These are phyloP conservation scores for Stylophora pistillata DNA, from an alignment of 64 coral and sea anemone species.

Conservation along the genomic window DNA sequence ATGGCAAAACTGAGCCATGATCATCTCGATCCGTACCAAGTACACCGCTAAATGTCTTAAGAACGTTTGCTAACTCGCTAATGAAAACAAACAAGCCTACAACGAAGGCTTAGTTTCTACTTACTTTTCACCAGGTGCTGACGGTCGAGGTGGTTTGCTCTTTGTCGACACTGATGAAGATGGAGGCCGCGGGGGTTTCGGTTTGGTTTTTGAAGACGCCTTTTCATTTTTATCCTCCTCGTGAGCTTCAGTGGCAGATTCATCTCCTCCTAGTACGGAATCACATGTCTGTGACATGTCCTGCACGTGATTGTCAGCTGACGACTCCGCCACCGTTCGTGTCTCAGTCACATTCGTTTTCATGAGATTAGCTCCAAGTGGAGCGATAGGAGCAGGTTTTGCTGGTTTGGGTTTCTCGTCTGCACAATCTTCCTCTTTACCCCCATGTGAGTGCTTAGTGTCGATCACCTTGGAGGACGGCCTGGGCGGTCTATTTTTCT, in stretches of 20 bases:
- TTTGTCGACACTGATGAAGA: slow-evolving; percentile 13
- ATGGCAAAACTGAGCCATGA: too few relatives aligned
- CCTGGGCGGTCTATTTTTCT: neutral
- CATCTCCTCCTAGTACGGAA: neutral
- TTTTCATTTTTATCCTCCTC: neutral
- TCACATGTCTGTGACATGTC: neutral
- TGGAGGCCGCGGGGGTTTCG: slow-evolving; percentile 39
- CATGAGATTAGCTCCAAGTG: neutral
- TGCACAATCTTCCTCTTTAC: neutral
- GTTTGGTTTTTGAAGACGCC: slow-evolving; percentile 37
- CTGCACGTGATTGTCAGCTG: slow-evolving; percentile 5
- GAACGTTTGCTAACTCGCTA: neutral
- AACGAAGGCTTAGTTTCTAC: neutral
- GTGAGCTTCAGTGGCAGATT: neutral
- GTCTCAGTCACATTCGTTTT: neutral
- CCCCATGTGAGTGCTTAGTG: neutral
- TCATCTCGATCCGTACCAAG: too few relatives aligned
- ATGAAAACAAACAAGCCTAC: neutral
- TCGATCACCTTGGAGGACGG: neutral
- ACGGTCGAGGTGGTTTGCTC: neutral
- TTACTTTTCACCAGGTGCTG: neutral
- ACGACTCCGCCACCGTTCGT: slow-evolving; percentile 1
- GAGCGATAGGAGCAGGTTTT: neutral
- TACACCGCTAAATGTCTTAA: too few relatives aligned
- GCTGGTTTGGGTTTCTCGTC: neutral